Evolutionary conservation across 2,113 vertebrate species (phyloP).

Genomic region (Syngnathus typhle): DNA sequence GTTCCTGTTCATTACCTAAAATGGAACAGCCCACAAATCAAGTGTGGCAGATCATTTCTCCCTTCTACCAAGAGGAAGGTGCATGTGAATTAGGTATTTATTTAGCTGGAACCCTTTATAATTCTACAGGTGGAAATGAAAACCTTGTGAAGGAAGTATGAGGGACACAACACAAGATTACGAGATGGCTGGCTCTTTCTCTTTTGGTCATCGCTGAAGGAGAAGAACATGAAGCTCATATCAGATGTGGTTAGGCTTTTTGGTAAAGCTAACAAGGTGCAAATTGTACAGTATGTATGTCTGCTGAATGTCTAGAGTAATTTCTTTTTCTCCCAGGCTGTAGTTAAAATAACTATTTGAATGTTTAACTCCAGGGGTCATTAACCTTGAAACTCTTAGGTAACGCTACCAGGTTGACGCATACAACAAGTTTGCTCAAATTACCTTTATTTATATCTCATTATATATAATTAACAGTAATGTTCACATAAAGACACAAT

Average conservation of each 20-base stretch:
- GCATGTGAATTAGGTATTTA: constrained; percentile 68
- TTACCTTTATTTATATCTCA: too few relatives aligned
- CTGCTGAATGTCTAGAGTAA: neutral
- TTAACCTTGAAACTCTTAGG: neutral
- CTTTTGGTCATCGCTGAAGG: constrained; percentile 21
- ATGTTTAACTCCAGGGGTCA: neutral
- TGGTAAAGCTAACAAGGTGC: neutral
- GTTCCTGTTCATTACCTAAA: constrained; percentile 63
- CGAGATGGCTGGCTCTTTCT: constrained; percentile 30
- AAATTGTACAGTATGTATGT: neutral
- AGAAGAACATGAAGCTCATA: constrained; percentile 11
- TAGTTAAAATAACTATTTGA: neutral
- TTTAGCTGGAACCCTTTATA: constrained; percentile 65
- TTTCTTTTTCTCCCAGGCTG: neutral
- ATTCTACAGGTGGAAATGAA: constrained; percentile 29
- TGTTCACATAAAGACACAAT: too few relatives aligned
- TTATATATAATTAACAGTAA: too few relatives aligned
- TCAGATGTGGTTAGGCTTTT: neutral
- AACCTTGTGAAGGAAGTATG: constrained; percentile 11
- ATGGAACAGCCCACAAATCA: constrained; percentile 63
- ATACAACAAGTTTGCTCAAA: neutral
- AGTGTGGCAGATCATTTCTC: constrained; percentile 57
- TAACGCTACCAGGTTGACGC: neutral
- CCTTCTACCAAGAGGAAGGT: constrained; percentile 48
- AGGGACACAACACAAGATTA: constrained; percentile 19